Conservation (phyloP, 2,888 invertebrate genomes). For the Lepidocyrtinus sp. region DNA sequence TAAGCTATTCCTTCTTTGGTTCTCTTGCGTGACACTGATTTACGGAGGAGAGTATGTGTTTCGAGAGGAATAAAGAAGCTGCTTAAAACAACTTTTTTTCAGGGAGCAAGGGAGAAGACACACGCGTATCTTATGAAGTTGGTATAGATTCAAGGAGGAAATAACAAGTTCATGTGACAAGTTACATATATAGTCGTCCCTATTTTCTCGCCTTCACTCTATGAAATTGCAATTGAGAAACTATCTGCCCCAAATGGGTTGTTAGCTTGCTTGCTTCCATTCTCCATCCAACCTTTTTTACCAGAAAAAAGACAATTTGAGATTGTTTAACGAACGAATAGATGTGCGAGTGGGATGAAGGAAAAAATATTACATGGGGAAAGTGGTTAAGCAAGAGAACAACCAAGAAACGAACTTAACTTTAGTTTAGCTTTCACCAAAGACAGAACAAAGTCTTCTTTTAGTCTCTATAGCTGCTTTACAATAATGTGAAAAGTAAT, state of each 20-base stretch:
- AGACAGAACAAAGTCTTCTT: no score
- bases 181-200: slow-evolving; percentile 15
- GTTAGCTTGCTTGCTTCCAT: slow-evolving; percentile 27
- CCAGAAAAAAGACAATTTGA: not conserved
- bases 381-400: not conserved
- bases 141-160: not conserved
- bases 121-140: slow-evolving; percentile 25
- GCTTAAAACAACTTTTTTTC: slow-evolving; percentile 42
- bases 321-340: slow-evolving; percentile 16
- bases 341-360: no score
- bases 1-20: slow-evolving; percentile 42
- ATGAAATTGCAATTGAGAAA: slow-evolving; percentile 51
- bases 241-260: slow-evolving; percentile 51
- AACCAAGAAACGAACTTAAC: no score
- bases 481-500: no score
- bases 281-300: not conserved
- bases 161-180: slow-evolving; percentile 31
- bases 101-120: no score
- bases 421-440: no score
- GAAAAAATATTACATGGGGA: not conserved
- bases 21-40: slow-evolving; percentile 46
- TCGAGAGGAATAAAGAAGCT: slow-evolving; percentile 42
- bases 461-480: no score
- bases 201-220: slow-evolving; percentile 29
- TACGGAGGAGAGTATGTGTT: slow-evolving; percentile 46